Conservation (phyloP, 2,888 invertebrate species). For the Caenorhabditis panamensis region DNA sequence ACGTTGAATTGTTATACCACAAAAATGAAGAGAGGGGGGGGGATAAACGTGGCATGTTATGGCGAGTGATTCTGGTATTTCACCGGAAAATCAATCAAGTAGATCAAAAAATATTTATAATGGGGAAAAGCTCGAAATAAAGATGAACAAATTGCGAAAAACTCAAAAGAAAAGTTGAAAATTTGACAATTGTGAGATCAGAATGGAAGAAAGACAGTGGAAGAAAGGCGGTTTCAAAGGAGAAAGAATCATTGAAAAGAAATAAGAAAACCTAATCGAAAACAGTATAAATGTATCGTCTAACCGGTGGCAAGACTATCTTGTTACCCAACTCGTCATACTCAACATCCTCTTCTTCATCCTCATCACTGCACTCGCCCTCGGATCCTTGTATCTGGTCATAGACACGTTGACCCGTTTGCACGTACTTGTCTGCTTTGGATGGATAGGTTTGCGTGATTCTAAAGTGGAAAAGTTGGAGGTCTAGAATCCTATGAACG, state of each 20-base stretch:
- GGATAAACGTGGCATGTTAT: no score
- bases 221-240: conserved; percentile 7
- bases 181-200: no score
- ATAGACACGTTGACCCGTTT: conserved; percentile 74
- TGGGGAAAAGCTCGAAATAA: background rate
- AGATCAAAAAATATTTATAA: background rate
- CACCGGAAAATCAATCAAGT: no score
- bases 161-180: conserved; percentile 17
- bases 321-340: conserved; percentile 65
- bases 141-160: background rate
- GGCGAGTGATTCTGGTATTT: no score
- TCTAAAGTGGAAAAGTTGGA: conserved; percentile 39
- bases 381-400: conserved; percentile 65
- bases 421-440: conserved; percentile 72
- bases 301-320: conserved; percentile 54
- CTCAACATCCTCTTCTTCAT: conserved; percentile 64
- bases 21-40: no score
- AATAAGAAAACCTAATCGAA: conserved; percentile 72
- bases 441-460: conserved; percentile 74
- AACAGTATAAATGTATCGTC: conserved; percentile 73
- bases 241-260: no score
- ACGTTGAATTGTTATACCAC: no score
- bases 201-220: conserved; percentile 6
- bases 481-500: no score
- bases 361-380: conserved; percentile 62